A percentile compares a stretch with the other conserved stretches of the same genome.
Conservation (phyloP, 1,140 invertebrate species). For the Drosophila kanapiae region DNA sequence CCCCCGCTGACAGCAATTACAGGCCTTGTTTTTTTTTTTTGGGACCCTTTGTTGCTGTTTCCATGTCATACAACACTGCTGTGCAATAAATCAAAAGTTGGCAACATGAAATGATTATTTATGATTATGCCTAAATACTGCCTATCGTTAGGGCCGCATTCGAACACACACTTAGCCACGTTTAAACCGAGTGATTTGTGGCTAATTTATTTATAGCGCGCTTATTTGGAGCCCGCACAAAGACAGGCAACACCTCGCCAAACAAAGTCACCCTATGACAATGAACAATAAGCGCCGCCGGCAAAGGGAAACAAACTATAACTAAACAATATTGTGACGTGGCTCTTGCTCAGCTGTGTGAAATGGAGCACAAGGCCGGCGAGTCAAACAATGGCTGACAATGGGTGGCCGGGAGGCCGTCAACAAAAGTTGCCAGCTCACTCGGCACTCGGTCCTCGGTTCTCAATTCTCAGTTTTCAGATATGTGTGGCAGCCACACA, state of each 20-base stretch:
- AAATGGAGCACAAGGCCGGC: conserved; percentile 71
- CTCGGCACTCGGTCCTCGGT: conserved; percentile 1
- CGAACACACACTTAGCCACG: conserved; percentile 15
- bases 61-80: conserved; percentile 64
- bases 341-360: conserved; percentile 23
- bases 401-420: conserved; percentile 47
- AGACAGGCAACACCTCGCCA: conserved; percentile 22
- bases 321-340: conserved; percentile 46
- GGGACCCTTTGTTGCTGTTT: conserved; percentile 36
- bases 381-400: conserved; percentile 66
- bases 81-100: conserved; percentile 74
- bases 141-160: conserved; percentile 29
- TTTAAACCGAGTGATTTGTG: conserved; percentile 39
- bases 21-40: conserved; percentile 32
- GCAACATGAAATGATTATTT: conserved; percentile 56
- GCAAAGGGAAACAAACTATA: conserved; percentile 31
- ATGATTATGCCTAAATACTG: conserved; percentile 36
- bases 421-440: conserved; percentile 33
- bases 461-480: neutral
- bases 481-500: conserved; percentile 15
- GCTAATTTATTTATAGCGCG: conserved; percentile 30
- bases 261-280: conserved; percentile 37
- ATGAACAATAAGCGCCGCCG: conserved; percentile 40
- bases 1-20: conserved; percentile 47
- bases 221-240: conserved; percentile 14